Base-by-base conservation (phyloP, 1,140 invertebrate genomes). In the Zelostemma sp. region DNA sequence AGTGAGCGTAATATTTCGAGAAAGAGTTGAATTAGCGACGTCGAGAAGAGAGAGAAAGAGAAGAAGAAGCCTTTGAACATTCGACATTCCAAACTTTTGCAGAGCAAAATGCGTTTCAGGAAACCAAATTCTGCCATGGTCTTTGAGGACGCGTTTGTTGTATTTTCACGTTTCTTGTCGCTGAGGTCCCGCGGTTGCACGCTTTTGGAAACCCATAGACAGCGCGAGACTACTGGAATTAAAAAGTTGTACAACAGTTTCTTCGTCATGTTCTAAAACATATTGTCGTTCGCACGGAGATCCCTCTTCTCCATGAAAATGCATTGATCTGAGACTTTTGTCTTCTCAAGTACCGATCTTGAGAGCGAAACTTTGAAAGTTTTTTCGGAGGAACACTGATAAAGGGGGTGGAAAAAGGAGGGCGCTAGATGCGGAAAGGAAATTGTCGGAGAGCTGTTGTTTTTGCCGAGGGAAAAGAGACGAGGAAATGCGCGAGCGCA, bases 221-320 rank as follows among this genome's bases (percentile, higher is more conserved):
- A 93, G 81, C 86, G 91, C 72, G 92, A 93, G 80, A 92, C 91
- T 28, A 93, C 92, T 17, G 92, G 92, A 38, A 93, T 93, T 73
- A 93, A 93, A 84, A 93, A 93, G 85, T 84, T 93, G 80, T 93
- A 93, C 84, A 93, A 93, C 84, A 93, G 91, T 49, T 93, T 93
- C 85, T 93, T 93, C 81, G 92, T 93, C 50, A 90, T 93, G 85
- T 93, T 93, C 85, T 93, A 93, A 92, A 85, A 87, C 78, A 72
- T 35, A 40, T 65, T 35, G 56, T 33, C 21, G 6, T 4, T 17
- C 9, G 9, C 3, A 47, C 46, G 62, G 25, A 47, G 33, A 49
- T 31, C 1, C 17, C 14, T 21, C 28, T 54, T 17, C 53, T 50
- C 40, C 48, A 61, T 49, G 35, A 63, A 45, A 19, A 43, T 41